phyloP scores from a whole-genome alignment of 53 echinoderm and acorn worm species.

The Mesocentrotus franciscanus region DNA sequence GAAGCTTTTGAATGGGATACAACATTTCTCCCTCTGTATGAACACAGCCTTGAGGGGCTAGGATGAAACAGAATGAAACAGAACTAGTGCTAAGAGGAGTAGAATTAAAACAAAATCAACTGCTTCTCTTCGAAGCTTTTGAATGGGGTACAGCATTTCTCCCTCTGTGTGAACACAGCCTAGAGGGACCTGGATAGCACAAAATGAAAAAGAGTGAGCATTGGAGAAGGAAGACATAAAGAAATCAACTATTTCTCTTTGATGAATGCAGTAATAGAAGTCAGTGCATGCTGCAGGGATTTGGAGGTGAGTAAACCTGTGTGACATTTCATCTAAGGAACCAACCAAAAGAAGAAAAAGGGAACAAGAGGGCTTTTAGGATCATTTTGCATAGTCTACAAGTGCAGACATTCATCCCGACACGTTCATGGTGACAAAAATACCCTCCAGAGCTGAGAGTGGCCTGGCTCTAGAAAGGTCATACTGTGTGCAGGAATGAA shows the following conservation, averaged over 20 bases:
- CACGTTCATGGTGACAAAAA: background rate
- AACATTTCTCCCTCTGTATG: background rate
- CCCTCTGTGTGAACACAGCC: background rate
- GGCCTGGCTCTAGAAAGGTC: background rate
- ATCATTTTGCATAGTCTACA: background rate
- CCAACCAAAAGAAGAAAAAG: background rate
- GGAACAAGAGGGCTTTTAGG: background rate
- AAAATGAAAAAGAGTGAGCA: background rate
- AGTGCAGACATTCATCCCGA: background rate
- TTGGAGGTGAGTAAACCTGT: constrained; percentile 15
- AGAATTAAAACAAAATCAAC: background rate
- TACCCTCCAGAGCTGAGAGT: background rate
- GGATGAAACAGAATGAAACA: background rate
- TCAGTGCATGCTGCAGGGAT: constrained; percentile 19
- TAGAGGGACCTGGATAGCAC: background rate
- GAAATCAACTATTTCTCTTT: background rate
- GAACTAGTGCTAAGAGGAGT: background rate
- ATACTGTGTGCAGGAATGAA: background rate
- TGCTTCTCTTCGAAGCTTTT: background rate
- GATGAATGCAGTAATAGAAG: background rate
- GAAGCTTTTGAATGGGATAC: background rate
- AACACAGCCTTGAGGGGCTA: background rate
- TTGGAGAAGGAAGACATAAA: background rate
- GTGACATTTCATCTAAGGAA: constrained; percentile 46
- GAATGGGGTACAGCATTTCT: background rate